Conservation (phyloP, 1,140 invertebrate genomes). For the Drosophila kanapiae region DNA sequence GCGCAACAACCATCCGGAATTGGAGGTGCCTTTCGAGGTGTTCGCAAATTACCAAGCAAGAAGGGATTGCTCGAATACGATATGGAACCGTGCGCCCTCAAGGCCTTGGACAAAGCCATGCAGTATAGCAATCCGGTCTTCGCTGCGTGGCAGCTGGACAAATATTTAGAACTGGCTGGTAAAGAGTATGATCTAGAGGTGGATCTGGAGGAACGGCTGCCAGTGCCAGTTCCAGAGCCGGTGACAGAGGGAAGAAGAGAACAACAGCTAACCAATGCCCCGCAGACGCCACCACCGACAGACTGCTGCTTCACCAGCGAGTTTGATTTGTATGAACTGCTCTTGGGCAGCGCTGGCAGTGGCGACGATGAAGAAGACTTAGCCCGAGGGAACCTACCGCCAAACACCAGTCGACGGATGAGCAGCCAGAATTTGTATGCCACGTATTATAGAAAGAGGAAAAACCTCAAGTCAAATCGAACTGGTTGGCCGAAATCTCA, state of each 20-base stretch:
- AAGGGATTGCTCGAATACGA: constrained; percentile 79
- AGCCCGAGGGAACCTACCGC: background rate
- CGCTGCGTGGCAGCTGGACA: constrained; percentile 73
- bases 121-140: constrained; percentile 61
- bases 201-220: constrained; percentile 13
- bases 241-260: constrained; percentile 8
- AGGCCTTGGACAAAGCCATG: constrained; percentile 55
- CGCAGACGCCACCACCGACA: constrained; percentile 69
- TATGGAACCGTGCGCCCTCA: constrained; percentile 66
- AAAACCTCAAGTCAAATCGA: constrained; percentile 85
- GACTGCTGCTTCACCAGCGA: constrained; percentile 79
- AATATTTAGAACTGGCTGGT: constrained; percentile 62
- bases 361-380: constrained; percentile 60
- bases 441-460: constrained; percentile 73
- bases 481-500: constrained; percentile 89
- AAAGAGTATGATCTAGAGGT: constrained; percentile 56
- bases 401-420: constrained; percentile 33
- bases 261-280: background rate
- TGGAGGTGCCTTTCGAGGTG: constrained; percentile 33
- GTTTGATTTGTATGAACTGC: constrained; percentile 74
- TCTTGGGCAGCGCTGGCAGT: constrained; percentile 51
- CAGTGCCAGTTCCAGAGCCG: constrained; percentile 1
- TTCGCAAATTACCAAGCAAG: constrained; percentile 75
- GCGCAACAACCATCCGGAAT: constrained; percentile 27
- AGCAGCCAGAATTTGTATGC: constrained; percentile 57